Evolutionary conservation across 2,797 vertebrate genomes (phyloP), one percentile per base, ranked within the genome.

Genomic region (Premnoplex brunnescens): DNA sequence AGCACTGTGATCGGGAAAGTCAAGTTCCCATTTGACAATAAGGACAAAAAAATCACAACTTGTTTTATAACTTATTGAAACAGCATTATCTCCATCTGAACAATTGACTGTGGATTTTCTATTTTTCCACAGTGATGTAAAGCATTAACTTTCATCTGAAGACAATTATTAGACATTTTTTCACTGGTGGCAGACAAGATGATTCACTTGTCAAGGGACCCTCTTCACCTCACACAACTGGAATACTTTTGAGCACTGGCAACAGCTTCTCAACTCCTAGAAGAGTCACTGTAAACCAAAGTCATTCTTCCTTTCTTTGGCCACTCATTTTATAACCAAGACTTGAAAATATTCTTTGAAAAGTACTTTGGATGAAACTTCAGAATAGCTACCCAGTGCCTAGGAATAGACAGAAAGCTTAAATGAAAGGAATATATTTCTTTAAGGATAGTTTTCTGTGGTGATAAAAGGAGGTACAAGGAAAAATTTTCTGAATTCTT

Each of bases 271-370:
- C 82, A 7, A 34, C 18, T 85, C 39, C 51, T 34, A 87, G 44
- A 90, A 54, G 15, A 90, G n/a, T 85, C 49, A 69, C 60, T 68
- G 28, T 44, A 84, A 93, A 80, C 49, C n/a, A 89, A 88, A 86
- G 34, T 18, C 39, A 28, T 23, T 30, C 13, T 49, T 85, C 39
- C 48, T 68, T 91, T 75, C 32, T 66, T 91, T 7, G 11, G 23
- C 55, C 37, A 64, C n/a, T 76, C n/a, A 62, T 88, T 96, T 78
- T 78, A 83, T 71, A 92, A 89, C 17, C 30, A 46, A 14, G 51
- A 73, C 59, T 85, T 91, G 58, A 39, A 95, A 91, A 91, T 85
- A 91, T 2, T 30, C 46, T 85, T 95, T 74, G 83, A 95, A 95
- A 91, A 71, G 7, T 60, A 60, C 27, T 56, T 91, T 64, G 27